These are phyloP conservation scores for Noturus placidus DNA, from an alignment of 2,113 vertebrate species.

Conservation along the genomic window DNA sequence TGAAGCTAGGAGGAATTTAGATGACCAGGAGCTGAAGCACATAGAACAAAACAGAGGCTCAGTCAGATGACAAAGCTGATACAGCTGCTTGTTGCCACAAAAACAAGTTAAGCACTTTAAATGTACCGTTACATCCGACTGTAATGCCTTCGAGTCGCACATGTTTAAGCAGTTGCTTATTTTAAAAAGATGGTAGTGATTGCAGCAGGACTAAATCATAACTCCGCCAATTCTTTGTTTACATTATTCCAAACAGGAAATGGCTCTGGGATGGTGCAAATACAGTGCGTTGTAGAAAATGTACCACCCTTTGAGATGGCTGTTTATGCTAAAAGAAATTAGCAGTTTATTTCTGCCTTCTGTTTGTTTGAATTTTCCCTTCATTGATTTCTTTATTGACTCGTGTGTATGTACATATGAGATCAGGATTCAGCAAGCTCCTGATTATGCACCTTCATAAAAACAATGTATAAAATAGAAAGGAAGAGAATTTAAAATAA, in stretches of 20 bases:
- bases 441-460: neutral
- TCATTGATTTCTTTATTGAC: slow-evolving; percentile 10
- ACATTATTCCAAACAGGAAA: slow-evolving; percentile 51
- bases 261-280: slow-evolving; percentile 5
- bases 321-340: slow-evolving; percentile 22
- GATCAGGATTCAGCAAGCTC: neutral
- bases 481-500: neutral
- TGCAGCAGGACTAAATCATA: neutral
- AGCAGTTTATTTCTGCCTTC: neutral
- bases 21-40: slow-evolving; percentile 40
- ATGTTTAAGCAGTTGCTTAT: neutral
- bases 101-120: slow-evolving; percentile 11
- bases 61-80: slow-evolving; percentile 36
- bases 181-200: neutral
- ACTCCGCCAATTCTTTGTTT: slow-evolving; percentile 28
- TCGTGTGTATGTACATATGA: neutral
- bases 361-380: slow-evolving; percentile 9
- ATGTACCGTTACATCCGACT: neutral
- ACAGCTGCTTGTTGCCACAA: neutral
- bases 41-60: slow-evolving; percentile 27
- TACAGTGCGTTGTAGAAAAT: neutral
- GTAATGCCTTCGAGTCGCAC: neutral
- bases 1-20: slow-evolving; percentile 47
- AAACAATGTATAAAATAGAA: neutral
- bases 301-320: slow-evolving; percentile 27